Evolutionary conservation across 1,140 invertebrate species (phyloP).

Genomic region (Eumeta japonica): DNA sequence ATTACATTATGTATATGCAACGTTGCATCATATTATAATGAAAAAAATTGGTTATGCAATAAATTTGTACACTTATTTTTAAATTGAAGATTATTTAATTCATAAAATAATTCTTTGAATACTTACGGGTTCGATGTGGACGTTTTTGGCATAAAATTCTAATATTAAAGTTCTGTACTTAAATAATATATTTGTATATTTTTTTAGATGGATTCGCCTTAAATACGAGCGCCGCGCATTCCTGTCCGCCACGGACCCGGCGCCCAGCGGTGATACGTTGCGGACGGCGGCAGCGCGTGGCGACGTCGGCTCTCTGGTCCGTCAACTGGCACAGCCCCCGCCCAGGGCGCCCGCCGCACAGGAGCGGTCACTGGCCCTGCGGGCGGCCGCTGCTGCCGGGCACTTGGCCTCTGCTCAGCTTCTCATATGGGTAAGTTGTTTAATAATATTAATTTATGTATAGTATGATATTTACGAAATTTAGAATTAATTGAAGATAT

Average conservation of each 20-base stretch:
- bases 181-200: no score
- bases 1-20: no score
- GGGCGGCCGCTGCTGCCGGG: slow-evolving; percentile 86
- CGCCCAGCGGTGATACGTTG: slow-evolving; percentile 19
- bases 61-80: no score
- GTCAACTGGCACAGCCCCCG: slow-evolving; percentile 24
- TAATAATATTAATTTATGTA: slow-evolving; percentile 2
- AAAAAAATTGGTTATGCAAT: no score
- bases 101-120: no score
- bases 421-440: slow-evolving; percentile 81
- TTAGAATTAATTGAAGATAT: slow-evolving; percentile 6
- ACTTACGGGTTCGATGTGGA: no score
- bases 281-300: slow-evolving; percentile 26
- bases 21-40: no score
- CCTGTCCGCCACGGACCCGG: slow-evolving; percentile 14
- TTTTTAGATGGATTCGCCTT: slow-evolving; percentile 37
- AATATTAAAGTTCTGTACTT: no score
- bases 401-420: slow-evolving; percentile 89
- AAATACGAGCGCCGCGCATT: slow-evolving; percentile 48
- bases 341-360: slow-evolving; percentile 22
- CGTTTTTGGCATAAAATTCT: no score
- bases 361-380: slow-evolving; percentile 60
- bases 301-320: slow-evolving; percentile 20
- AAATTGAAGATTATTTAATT: no score
- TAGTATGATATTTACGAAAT: slow-evolving; percentile 5